Conservation (phyloP, 2,888 invertebrate species). For the Pachydiplax longipennis region DNA sequence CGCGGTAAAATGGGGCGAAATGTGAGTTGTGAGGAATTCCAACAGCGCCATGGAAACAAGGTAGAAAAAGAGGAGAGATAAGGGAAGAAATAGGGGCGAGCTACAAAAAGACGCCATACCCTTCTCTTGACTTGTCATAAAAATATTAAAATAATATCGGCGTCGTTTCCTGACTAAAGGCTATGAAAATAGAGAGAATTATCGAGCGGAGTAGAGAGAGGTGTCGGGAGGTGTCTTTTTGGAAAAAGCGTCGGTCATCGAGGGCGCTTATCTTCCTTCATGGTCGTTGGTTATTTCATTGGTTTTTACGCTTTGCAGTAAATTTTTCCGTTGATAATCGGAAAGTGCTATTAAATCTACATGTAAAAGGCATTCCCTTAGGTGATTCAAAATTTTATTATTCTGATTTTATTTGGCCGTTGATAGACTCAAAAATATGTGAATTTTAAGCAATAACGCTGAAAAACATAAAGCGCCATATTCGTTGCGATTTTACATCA, state of each 20-base stretch:
- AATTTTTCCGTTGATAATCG: too few species aligned
- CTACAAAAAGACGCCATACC: background rate
- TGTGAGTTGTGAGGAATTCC: background rate
- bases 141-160: background rate
- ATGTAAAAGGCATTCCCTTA: too few species aligned
- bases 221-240: background rate
- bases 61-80: background rate
- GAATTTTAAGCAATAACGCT: too few species aligned
- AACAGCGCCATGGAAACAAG: background rate
- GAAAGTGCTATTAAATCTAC: too few species aligned
- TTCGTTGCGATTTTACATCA: too few species aligned
- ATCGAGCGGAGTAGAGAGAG: background rate
- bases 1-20: background rate
- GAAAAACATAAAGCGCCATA: too few species aligned
- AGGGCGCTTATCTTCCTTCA: background rate
- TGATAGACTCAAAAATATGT: too few species aligned
- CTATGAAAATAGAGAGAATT: background rate
- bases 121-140: background rate
- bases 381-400: too few species aligned
- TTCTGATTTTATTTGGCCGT: too few species aligned
- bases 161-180: background rate
- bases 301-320: too few species aligned
- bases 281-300: too few species aligned
- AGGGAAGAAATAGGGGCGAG: background rate
- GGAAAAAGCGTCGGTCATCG: background rate